Conservation (phyloP, 53 echinoderm and acorn worm genomes). For the Pentamera pediparva region DNA sequence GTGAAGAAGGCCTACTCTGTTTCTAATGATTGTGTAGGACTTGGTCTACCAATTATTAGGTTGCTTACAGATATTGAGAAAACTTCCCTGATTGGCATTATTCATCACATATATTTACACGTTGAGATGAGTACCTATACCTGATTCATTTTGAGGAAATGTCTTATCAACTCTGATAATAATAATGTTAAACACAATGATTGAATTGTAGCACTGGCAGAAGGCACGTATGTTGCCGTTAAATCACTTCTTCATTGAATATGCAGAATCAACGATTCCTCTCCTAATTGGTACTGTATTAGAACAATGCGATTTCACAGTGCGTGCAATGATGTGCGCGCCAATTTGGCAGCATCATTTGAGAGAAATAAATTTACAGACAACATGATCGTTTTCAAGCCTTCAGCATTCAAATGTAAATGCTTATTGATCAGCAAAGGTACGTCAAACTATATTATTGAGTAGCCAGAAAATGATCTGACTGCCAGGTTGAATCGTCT, state of each 20-base stretch:
- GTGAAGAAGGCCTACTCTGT: neutral
- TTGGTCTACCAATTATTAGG: neutral
- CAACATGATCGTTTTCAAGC: neutral
- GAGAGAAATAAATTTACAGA: neutral
- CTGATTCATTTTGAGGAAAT: neutral
- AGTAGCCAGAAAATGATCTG: neutral
- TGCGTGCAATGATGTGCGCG: neutral
- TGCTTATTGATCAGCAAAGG: neutral
- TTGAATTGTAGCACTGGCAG: neutral
- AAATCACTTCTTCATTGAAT: neutral
- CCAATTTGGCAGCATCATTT: neutral
- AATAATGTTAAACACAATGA: conserved; percentile 8
- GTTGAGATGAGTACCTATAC: neutral
- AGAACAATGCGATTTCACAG: neutral
- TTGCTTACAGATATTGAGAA: neutral
- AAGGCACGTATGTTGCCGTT: neutral
- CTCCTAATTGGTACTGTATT: neutral
- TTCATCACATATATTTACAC: neutral
- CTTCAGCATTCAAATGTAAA: neutral
- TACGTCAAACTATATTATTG: neutral
- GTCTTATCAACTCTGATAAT: neutral
- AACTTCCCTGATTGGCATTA: neutral
- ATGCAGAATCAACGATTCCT: neutral
- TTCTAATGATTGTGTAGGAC: neutral
- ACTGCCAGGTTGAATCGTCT: neutral